phyloP scores from a whole-genome alignment of 1,140 invertebrate genomes.

The Idris sp. region DNA sequence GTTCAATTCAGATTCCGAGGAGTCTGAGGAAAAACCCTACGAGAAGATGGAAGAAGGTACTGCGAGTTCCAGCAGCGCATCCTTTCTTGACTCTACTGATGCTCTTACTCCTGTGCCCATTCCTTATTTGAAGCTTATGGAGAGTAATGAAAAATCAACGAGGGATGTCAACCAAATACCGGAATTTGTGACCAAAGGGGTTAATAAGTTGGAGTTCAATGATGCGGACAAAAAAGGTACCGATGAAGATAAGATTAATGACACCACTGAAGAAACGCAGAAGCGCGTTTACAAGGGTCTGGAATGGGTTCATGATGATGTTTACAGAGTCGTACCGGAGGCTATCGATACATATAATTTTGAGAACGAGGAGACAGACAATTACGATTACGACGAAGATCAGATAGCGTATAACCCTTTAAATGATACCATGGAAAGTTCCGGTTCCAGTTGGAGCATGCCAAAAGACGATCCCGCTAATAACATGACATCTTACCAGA shows the following conservation, averaged over 20 bases:
- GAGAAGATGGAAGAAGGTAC: too few relatives aligned
- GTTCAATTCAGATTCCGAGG: conserved; percentile 68
- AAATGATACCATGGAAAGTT: conserved; percentile 41
- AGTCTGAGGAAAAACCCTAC: conserved; percentile 6
- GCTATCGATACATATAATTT: conserved; percentile 53
- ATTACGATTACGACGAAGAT: conserved; percentile 54
- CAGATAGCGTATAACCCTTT: conserved; percentile 43
- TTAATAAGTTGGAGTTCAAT: conserved; percentile 10
- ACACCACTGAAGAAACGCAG: conserved; percentile 16
- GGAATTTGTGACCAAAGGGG: neutral
- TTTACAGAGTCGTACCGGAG: conserved; percentile 74
- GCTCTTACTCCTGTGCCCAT: conserved; percentile 22
- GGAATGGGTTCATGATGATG: conserved; percentile 75
- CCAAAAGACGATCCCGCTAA: conserved; percentile 43
- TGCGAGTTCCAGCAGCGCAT: too few relatives aligned
- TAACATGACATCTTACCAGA: conserved; percentile 69
- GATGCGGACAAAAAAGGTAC: conserved; percentile 17
- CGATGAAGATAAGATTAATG: conserved; percentile 16
- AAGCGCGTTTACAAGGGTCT: conserved; percentile 71
- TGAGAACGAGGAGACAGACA: conserved; percentile 47
- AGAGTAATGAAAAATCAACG: too few relatives aligned
- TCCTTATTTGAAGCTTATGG: conserved; percentile 49
- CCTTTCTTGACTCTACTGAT: conserved; percentile 53
- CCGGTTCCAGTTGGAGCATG: conserved; percentile 29
- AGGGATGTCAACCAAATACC: conserved; percentile 27